Percentiles rank a stretch among this genome's conserved stretches.
Conservation (phyloP, 2,888 invertebrate genomes). For the Campoplex nolae region DNA sequence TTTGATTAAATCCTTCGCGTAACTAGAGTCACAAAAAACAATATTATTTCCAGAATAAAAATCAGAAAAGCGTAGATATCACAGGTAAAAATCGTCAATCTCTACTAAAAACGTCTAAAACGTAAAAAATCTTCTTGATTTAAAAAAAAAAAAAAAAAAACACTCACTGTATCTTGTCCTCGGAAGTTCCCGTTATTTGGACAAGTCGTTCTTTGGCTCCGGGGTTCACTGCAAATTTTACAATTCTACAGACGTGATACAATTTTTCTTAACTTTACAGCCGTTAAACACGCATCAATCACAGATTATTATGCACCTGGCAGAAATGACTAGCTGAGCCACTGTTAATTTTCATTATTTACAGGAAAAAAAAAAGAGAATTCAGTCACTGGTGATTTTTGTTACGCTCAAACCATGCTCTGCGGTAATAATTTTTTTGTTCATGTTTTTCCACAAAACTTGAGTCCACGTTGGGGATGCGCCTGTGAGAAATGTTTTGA, state of each 20-base stretch:
- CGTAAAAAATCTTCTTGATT: neutral
- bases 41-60: neutral
- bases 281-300: conserved; percentile 69
- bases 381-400: conserved; percentile 50
- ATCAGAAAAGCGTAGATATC: neutral
- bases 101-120: too few relatives aligned
- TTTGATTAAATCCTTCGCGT: conserved; percentile 96
- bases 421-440: conserved; percentile 28
- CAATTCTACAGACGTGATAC: conserved; percentile 2
- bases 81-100: neutral
- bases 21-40: conserved; percentile 85
- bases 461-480: neutral
- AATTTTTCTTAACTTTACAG: conserved; percentile 28
- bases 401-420: conserved; percentile 64
- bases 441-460: neutral
- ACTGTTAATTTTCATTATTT: conserved; percentile 65
- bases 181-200: conserved; percentile 97
- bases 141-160: conserved; percentile 24
- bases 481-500: too few relatives aligned
- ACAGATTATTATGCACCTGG: conserved; percentile 64
- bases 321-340: conserved; percentile 50
- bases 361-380: conserved; percentile 40
- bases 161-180: conserved; percentile 96
- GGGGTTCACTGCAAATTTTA: conserved; percentile 91
- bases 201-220: conserved; percentile 98